Evolutionary conservation across 2,113 vertebrate species (phyloP).

Genomic region (Oryctolagus cuniculus): DNA sequence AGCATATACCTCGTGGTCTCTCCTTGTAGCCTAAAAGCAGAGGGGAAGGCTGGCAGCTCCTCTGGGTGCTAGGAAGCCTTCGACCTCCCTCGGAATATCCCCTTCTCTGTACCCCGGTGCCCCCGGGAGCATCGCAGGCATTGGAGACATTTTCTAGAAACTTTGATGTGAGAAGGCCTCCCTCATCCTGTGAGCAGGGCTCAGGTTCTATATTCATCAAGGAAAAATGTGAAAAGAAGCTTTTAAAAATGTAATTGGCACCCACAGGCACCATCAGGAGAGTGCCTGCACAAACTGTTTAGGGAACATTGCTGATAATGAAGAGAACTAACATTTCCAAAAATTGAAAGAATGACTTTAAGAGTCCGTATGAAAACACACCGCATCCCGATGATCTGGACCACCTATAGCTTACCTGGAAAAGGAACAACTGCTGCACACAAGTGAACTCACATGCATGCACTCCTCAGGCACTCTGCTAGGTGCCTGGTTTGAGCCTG

Average conservation of each 20-base stretch:
- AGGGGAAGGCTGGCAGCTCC: background rate
- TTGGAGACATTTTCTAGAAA: background rate
- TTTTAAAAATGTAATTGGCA: slow-evolving; percentile 59
- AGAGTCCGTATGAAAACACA: background rate
- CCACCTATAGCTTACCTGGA: background rate
- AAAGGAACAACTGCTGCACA: background rate
- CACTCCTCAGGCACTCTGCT: background rate
- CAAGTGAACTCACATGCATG: background rate
- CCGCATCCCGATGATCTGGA: background rate
- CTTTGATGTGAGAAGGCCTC: slow-evolving; percentile 8
- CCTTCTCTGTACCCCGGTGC: background rate
- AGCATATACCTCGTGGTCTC: slow-evolving; percentile 69
- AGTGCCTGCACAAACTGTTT: slow-evolving; percentile 50
- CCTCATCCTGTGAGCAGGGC: slow-evolving; percentile 50
- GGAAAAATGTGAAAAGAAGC: slow-evolving; percentile 58
- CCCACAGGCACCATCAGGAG: slow-evolving; percentile 17
- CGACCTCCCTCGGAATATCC: background rate
- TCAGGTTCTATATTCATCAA: slow-evolving; percentile 62
- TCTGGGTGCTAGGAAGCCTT: background rate
- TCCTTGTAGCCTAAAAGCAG: slow-evolving; percentile 63
- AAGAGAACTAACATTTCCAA: slow-evolving; percentile 64
- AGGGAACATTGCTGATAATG: slow-evolving; percentile 59
- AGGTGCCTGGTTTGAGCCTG: background rate
- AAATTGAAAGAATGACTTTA: slow-evolving; percentile 34
- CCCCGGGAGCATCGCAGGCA: background rate